A percentile compares a stretch with the other conserved stretches of the same genome.
These are phyloP conservation scores for Macrostomum lignano DNA, from an alignment of 1,140 invertebrate species.

Conservation along the genomic window DNA sequence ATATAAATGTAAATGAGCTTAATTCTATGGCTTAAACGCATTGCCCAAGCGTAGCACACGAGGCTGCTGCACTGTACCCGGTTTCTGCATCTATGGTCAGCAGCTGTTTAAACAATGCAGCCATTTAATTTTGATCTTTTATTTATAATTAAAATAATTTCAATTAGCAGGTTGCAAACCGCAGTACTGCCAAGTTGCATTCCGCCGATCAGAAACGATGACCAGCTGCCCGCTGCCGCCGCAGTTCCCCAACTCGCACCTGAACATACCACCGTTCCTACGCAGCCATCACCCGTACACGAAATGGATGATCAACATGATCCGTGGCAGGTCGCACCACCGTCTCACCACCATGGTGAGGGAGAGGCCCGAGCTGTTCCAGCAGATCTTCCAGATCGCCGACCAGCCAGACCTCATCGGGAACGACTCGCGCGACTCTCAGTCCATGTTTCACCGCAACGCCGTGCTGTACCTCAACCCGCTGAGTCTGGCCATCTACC, in stretches of 20 bases:
- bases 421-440: background rate
- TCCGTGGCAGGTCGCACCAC: background rate
- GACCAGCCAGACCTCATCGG: conserved; percentile 1
- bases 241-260: background rate
- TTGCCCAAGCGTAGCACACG: no score
- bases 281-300: conserved; percentile 1
- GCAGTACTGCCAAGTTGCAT: no score
- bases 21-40: no score
- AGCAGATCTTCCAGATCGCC: conserved; percentile 1
- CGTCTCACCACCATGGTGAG: background rate
- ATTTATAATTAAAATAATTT: no score
- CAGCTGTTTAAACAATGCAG: no score
- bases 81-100: no score
- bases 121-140: no score
- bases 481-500: background rate
- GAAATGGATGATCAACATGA: conserved; percentile 4
- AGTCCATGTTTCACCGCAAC: background rate
- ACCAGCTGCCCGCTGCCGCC: no score
- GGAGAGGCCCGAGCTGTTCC: conserved; percentile 2
- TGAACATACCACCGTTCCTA: background rate
- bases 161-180: no score
- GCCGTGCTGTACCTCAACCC: conserved; percentile 1
- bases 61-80: no score
- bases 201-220: no score
- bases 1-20: no score